Conservation (phyloP, 2,888 invertebrate genomes). For the Zygogramma bicolorata region DNA sequence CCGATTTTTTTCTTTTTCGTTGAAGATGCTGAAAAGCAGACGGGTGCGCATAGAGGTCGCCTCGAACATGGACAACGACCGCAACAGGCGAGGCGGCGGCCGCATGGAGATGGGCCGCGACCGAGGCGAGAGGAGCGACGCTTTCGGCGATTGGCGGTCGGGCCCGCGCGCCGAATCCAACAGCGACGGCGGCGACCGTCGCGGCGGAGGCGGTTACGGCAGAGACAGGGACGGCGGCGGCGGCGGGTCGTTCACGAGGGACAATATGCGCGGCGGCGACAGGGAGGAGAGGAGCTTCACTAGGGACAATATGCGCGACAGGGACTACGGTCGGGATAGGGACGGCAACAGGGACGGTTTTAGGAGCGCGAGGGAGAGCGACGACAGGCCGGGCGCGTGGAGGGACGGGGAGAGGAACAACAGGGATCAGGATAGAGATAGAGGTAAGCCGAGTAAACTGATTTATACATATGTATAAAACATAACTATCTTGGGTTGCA, state of each 20-base stretch:
- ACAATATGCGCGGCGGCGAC: slow-evolving; percentile 52
- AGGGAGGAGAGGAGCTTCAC: slow-evolving; percentile 54
- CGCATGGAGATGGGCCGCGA: slow-evolving; percentile 69
- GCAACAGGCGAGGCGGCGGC: slow-evolving; percentile 73
- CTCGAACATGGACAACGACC: slow-evolving; percentile 79
- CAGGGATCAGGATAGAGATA: slow-evolving; percentile 59
- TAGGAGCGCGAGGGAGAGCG: slow-evolving; percentile 33
- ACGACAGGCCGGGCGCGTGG: slow-evolving; percentile 52
- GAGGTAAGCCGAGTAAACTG: slow-evolving; percentile 44
- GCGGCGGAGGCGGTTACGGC: slow-evolving; percentile 46
- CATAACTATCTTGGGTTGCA: too few species aligned
- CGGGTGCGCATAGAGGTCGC: slow-evolving; percentile 85
- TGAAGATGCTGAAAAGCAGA: slow-evolving; percentile 79
- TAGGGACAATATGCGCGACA: slow-evolving; percentile 54
- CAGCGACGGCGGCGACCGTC: slow-evolving; percentile 48
- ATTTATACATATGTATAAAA: too few species aligned
- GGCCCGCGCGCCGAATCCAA: slow-evolving; percentile 69
- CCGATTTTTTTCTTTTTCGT: slow-evolving; percentile 44
- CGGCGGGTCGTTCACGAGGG: slow-evolving; percentile 41
- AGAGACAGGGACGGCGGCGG: slow-evolving; percentile 61
- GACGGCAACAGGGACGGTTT: slow-evolving; percentile 44
- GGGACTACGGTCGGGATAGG: slow-evolving; percentile 63
- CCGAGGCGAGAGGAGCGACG: slow-evolving; percentile 74
- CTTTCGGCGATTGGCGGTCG: slow-evolving; percentile 83
- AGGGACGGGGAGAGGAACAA: slow-evolving; percentile 60